phyloP scores from a whole-genome alignment of 2,113 vertebrate genomes.

The Strix uralensis region DNA sequence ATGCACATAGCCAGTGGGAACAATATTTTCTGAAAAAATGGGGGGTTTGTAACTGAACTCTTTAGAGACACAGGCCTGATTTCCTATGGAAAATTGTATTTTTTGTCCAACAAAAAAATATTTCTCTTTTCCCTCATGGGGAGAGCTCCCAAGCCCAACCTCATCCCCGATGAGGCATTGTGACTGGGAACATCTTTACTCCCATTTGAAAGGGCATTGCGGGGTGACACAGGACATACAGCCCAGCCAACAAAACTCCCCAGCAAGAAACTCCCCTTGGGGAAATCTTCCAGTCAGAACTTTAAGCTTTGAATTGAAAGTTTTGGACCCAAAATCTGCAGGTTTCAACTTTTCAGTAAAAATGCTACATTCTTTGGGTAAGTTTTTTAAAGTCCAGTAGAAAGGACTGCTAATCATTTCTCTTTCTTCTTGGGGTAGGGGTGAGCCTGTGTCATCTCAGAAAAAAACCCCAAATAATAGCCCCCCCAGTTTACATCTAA shows the following conservation, averaged over 20 bases:
- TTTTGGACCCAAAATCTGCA: neutral
- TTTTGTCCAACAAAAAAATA: neutral
- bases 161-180: neutral
- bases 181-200: neutral
- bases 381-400: neutral
- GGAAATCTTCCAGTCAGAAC: neutral
- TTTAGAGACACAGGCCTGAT: neutral
- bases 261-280: neutral
- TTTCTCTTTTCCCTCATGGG: neutral
- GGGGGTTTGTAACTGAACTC: neutral
- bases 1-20: neutral
- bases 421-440: neutral
- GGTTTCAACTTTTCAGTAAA: neutral
- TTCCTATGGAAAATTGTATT: neutral
- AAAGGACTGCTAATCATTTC: neutral
- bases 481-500: neutral
- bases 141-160: neutral
- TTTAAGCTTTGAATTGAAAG: neutral
- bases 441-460: neutral
- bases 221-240: fast-evolving
- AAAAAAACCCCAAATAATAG: neutral
- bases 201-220: neutral
- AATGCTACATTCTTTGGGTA: neutral
- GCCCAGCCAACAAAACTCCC: neutral
- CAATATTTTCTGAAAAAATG: neutral